These are phyloP conservation scores for honey bee (Apis mellifera) DNA, from an alignment of 1,140 invertebrate species.

Conservation along the genomic window DNA sequence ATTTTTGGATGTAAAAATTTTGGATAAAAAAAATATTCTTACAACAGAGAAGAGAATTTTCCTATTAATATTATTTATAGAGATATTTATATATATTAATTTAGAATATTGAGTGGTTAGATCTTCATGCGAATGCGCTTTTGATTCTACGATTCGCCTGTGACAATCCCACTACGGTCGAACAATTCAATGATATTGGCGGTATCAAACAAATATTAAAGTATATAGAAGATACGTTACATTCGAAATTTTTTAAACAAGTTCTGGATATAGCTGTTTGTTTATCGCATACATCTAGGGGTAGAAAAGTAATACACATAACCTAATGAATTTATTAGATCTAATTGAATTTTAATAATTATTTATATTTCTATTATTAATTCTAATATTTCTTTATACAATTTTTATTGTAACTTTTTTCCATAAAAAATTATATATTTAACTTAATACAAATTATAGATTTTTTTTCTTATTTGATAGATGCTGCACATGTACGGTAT, in stretches of 20 bases:
- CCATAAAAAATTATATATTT: not conserved
- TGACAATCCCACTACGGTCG: constrained; percentile 64
- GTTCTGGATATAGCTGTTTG: constrained; percentile 64
- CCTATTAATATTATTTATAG: too few relatives aligned
- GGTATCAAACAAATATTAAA: constrained; percentile 64
- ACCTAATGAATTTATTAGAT: not conserved
- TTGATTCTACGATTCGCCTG: constrained; percentile 57
- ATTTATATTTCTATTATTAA: too few relatives aligned
- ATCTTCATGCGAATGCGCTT: constrained; percentile 69
- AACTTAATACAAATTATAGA: not conserved
- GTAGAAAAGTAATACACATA: constrained; percentile 65
- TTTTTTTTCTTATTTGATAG: constrained; percentile 35
- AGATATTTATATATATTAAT: not conserved
- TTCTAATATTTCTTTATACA: too few relatives aligned
- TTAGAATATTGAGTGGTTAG: constrained; percentile 69
- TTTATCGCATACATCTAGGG: constrained; percentile 58
- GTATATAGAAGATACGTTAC: constrained; percentile 58
- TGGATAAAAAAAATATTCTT: constrained; percentile 71
- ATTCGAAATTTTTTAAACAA: constrained; percentile 44
- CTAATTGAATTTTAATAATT: too few relatives aligned
- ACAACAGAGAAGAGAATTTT: not conserved
- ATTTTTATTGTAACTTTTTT: too few relatives aligned
- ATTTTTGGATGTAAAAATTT: constrained; percentile 73
- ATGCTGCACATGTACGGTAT: constrained; percentile 62
- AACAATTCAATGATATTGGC: constrained; percentile 61